Evolutionary conservation across 2,113 vertebrate genomes (phyloP).

Genomic region (Glaucomys volans): DNA sequence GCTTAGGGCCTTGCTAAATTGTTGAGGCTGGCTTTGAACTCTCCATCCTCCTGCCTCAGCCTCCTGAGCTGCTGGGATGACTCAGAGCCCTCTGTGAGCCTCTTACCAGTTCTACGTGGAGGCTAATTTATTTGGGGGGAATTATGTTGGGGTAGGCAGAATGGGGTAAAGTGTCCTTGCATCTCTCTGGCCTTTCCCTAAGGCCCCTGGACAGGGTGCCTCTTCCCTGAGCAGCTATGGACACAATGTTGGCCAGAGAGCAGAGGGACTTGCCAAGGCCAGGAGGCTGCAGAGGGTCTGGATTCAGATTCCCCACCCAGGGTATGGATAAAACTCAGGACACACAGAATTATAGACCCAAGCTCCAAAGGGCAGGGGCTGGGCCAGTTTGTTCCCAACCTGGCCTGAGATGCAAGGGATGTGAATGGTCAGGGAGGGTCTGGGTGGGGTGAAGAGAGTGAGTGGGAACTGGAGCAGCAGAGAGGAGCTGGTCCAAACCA

Average conservation of each 20-base stretch:
- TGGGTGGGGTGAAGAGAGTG: background rate
- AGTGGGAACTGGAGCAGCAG: background rate
- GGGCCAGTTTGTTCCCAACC: background rate
- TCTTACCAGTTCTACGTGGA: background rate
- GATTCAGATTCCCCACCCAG: background rate
- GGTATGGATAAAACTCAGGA: background rate
- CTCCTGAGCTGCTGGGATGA: background rate
- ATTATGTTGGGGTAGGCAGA: background rate
- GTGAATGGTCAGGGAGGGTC: background rate
- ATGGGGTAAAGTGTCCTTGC: background rate
- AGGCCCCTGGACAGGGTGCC: background rate
- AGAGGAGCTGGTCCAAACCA: accelerated
- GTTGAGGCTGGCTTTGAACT: too few relatives aligned
- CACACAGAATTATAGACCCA: background rate
- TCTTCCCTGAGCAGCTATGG: background rate
- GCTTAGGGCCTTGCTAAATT: too few relatives aligned
- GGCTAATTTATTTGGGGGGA: background rate
- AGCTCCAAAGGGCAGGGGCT: background rate
- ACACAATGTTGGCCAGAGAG: background rate
- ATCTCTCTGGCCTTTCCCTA: background rate
- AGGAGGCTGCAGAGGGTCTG: background rate
- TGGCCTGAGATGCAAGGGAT: background rate
- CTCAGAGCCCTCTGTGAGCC: background rate
- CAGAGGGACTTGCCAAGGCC: background rate
- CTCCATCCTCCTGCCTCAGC: too few relatives aligned